These are phyloP conservation scores for Danio kyathit DNA, from an alignment of 2,797 vertebrate species.

Conservation along the genomic window DNA sequence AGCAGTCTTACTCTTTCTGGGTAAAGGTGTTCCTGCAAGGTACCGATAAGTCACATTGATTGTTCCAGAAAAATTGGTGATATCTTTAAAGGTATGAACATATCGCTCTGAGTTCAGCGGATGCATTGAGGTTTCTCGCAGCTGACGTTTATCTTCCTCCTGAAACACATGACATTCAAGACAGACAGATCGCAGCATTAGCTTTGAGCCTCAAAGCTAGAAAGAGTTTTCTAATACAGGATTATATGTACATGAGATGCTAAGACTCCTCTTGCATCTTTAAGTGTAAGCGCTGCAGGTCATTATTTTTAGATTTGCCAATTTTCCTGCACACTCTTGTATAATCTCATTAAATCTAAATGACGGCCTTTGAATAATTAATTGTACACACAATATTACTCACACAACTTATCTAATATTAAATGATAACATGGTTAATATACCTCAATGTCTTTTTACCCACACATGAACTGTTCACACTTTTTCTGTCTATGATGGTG, in stretches of 20 bases:
- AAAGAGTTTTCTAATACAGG: slow-evolving; percentile 1
- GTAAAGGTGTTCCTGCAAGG: slow-evolving; percentile 91
- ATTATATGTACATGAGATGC: neutral
- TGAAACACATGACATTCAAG: slow-evolving; percentile 66
- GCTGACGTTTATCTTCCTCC: slow-evolving; percentile 93
- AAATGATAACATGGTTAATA: neutral
- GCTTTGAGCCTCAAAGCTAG: neutral
- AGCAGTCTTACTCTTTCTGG: slow-evolving; percentile 91
- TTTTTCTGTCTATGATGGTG: slow-evolving; percentile 8
- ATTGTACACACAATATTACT: slow-evolving; percentile 26
- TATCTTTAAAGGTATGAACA: slow-evolving; percentile 91
- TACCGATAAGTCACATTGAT: slow-evolving; percentile 98
- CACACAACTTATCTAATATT: neutral
- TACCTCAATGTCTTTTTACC: neutral
- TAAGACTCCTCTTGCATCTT: slow-evolving; percentile 4
- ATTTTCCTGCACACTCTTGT: slow-evolving; percentile 20
- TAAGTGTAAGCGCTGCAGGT: neutral
- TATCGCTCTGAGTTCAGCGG: slow-evolving; percentile 92
- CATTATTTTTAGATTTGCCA: slow-evolving; percentile 12
- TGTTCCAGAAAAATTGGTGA: slow-evolving; percentile 94
- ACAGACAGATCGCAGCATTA: slow-evolving; percentile 7
- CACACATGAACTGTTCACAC: neutral
- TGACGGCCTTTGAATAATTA: slow-evolving; percentile 22
- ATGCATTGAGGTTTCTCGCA: slow-evolving; percentile 90
- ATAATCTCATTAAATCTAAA: slow-evolving; percentile 27